Conservation (phyloP, 2,113 vertebrate species). For the Sturnira hondurensis region DNA sequence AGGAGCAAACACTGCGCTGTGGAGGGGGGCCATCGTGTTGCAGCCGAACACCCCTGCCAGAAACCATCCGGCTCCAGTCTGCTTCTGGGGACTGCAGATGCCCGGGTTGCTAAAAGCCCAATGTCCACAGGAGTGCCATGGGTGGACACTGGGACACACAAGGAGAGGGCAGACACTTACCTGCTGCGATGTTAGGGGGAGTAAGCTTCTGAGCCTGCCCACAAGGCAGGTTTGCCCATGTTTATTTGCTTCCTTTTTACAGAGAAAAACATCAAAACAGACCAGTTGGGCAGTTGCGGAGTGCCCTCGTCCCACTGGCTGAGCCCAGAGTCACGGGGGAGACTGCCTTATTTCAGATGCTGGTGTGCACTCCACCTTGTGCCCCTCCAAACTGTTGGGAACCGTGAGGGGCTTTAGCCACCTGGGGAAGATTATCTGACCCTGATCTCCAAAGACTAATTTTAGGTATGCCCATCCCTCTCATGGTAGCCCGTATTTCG, state of each 20-base stretch:
- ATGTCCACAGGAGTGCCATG: accelerated
- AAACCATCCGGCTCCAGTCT: not conserved
- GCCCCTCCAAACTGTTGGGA: not conserved
- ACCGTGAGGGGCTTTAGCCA: not conserved
- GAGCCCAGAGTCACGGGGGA: not conserved
- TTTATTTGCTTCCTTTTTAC: not conserved
- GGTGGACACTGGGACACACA: accelerated
- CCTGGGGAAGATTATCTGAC: not conserved
- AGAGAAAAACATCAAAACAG: not conserved
- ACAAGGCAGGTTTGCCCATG: not conserved
- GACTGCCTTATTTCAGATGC: not conserved
- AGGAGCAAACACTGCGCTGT: slow-evolving; percentile 14
- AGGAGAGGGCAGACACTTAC: not conserved
- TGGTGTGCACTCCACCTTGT: not conserved
- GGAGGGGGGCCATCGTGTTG: not conserved
- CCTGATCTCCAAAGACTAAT: not conserved
- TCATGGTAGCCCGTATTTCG: not conserved
- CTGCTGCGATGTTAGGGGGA: not conserved
- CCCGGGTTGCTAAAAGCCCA: not conserved
- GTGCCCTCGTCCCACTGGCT: not conserved
- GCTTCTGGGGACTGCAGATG: not conserved
- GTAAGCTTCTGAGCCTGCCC: not conserved
- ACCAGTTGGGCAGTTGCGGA: not conserved
- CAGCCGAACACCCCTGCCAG: not conserved
- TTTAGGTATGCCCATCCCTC: not conserved